Conservation (phyloP, 2,888 invertebrate genomes). For the Ceratothoa steindachneri region DNA sequence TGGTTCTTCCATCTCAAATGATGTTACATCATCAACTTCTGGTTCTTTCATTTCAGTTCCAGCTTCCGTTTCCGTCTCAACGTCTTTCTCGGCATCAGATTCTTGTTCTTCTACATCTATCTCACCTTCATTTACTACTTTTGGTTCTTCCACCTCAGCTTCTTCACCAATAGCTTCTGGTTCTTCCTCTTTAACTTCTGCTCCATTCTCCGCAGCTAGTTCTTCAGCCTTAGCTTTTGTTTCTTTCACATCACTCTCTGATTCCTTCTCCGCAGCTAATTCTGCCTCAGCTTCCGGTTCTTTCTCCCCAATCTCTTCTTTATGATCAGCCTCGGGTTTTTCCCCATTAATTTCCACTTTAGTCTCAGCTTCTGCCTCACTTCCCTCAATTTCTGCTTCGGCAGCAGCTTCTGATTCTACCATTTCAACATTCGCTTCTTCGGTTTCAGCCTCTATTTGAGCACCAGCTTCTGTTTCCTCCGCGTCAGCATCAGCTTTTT, state of each 20-base stretch:
- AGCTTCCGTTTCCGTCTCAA: neutral
- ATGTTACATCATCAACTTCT: neutral
- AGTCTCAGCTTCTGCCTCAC: neutral
- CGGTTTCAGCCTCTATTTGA: neutral
- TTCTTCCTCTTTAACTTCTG: conserved; percentile 1
- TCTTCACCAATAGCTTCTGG: neutral
- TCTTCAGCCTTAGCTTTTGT: neutral
- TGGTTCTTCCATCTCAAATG: neutral
- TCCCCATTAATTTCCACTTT: neutral
- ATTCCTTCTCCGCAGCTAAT: neutral
- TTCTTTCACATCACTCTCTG: neutral
- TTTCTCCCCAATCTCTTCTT: conserved; percentile 1
- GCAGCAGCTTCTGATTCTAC: neutral
- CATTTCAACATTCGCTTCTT: neutral
- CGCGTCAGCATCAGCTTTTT: conserved; percentile 9
- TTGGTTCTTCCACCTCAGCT: neutral
- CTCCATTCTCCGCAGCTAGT: neutral
- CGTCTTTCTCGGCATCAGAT: neutral
- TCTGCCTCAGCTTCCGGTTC: neutral
- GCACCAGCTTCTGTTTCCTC: neutral
- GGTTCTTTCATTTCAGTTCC: neutral
- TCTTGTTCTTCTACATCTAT: neutral
- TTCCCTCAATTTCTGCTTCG: neutral
- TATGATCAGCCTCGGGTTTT: neutral
- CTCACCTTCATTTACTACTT: neutral